These are phyloP conservation scores for Myanophis thanlyinensis DNA, from an alignment of 2,113 vertebrate species.

Conservation along the genomic window DNA sequence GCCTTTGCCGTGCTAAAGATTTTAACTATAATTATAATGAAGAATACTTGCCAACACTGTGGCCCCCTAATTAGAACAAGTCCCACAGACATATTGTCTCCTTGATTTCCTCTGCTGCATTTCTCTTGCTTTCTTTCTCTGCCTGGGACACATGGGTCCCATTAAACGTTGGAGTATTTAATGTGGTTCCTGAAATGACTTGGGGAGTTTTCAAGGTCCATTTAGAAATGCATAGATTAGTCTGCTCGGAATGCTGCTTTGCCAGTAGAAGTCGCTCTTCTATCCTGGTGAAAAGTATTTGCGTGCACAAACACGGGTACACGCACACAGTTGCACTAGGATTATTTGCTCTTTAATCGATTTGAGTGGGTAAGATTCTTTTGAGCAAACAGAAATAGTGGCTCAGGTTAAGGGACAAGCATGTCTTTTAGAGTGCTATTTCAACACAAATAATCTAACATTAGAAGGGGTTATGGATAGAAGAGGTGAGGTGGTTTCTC, in stretches of 20 bases:
- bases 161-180: constrained; percentile 82
- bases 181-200: constrained; percentile 85
- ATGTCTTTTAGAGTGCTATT: neutral
- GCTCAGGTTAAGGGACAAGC: neutral
- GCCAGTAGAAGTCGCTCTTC: constrained; percentile 62
- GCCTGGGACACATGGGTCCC: constrained; percentile 80
- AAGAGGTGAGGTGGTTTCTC: neutral
- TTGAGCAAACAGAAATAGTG: neutral
- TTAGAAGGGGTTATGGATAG: neutral
- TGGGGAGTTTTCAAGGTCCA: constrained; percentile 81
- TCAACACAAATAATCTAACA: neutral
- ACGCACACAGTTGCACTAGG: neutral
- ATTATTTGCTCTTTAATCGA: constrained; percentile 12
- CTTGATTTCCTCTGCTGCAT: constrained; percentile 80
- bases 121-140: constrained; percentile 78
- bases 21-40: constrained; percentile 76
- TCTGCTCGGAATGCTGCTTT: constrained; percentile 59
- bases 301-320: neutral
- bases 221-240: constrained; percentile 74
- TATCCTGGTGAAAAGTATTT: constrained; percentile 68
- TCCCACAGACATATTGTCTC: constrained; percentile 83
- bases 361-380: neutral
- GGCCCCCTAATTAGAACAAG: constrained; percentile 84
- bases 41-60: constrained; percentile 73
- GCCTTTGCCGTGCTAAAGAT: constrained; percentile 71